These are phyloP conservation scores for Cremastobaeus sp. DNA, from an alignment of 2,888 invertebrate species.

Conservation along the genomic window DNA sequence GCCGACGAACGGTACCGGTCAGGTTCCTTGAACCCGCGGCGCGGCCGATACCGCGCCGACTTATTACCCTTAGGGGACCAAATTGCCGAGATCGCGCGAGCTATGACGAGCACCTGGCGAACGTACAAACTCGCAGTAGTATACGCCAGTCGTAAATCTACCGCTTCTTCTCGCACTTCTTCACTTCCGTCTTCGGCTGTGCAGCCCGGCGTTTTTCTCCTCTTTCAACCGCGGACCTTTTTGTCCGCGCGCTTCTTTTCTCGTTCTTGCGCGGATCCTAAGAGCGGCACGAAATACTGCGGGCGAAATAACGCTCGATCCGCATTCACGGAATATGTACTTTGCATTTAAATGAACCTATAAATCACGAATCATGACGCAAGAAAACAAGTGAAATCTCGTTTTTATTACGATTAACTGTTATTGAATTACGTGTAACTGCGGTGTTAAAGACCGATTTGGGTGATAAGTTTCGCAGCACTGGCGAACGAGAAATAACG, in stretches of 20 bases:
- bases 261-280: conserved; percentile 10
- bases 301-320: conserved; percentile 30
- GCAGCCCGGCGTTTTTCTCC: conserved; percentile 8
- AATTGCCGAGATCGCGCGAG: conserved; percentile 58
- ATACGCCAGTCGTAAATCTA: conserved; percentile 57
- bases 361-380: conserved; percentile 52
- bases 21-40: conserved; percentile 68
- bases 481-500: conserved; percentile 29
- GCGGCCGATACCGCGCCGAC: conserved; percentile 42
- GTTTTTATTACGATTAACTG: conserved; percentile 53
- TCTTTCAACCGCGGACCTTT: conserved; percentile 23
- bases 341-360: conserved; percentile 56
- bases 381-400: conserved; percentile 53
- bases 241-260: conserved; percentile 16
- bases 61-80: conserved; percentile 58
- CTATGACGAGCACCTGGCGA: conserved; percentile 62
- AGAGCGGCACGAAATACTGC: conserved; percentile 12
- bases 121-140: conserved; percentile 50
- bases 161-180: conserved; percentile 58
- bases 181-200: conserved; percentile 56
- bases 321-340: conserved; percentile 31
- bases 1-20: conserved; percentile 68
- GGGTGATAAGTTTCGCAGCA: conserved; percentile 39
- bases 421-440: conserved; percentile 57
- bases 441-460: conserved; percentile 48